Evolutionary conservation across 23 tunicate species (phyloP).

Genomic region (Ascidia mentula): DNA sequence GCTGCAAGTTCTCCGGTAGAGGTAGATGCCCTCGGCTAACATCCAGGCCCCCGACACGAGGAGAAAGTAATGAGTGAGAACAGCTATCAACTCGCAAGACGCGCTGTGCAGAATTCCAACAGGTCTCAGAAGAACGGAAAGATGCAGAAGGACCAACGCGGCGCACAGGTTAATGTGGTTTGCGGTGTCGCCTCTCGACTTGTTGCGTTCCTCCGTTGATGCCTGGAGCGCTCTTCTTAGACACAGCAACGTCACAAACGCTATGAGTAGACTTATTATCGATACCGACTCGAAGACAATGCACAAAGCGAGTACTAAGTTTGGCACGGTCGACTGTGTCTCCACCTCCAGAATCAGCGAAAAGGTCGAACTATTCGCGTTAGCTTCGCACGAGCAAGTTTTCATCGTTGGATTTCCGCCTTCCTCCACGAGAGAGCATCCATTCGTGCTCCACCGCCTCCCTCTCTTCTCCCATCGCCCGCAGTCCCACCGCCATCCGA

Average conservation of each 20-base stretch:
- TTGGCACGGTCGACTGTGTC: not conserved
- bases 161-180: constrained; percentile 34
- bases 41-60: constrained; percentile 49
- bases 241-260: not conserved
- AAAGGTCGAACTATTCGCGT: not conserved
- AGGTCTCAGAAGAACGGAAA: constrained; percentile 1
- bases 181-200: not conserved
- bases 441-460: not conserved
- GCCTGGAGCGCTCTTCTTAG: not conserved
- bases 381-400: not conserved
- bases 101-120: not conserved
- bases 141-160: constrained; percentile 32
- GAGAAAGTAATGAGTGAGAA: constrained; percentile 34
- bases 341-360: constrained; percentile 1
- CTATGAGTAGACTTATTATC: not conserved
- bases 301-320: constrained; percentile 1
- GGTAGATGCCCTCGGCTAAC: constrained; percentile 37
- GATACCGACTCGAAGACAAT: constrained; percentile 14
- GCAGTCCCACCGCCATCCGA: constrained; percentile 3
- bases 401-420: not conserved
- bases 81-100: constrained; percentile 23
- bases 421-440: not conserved
- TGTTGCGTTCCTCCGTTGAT: not conserved
- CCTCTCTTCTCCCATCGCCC: not conserved
- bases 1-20: constrained; percentile 36